These are phyloP conservation scores for Lymantria monacha DNA, from an alignment of 2,888 invertebrate species.

Conservation along the genomic window DNA sequence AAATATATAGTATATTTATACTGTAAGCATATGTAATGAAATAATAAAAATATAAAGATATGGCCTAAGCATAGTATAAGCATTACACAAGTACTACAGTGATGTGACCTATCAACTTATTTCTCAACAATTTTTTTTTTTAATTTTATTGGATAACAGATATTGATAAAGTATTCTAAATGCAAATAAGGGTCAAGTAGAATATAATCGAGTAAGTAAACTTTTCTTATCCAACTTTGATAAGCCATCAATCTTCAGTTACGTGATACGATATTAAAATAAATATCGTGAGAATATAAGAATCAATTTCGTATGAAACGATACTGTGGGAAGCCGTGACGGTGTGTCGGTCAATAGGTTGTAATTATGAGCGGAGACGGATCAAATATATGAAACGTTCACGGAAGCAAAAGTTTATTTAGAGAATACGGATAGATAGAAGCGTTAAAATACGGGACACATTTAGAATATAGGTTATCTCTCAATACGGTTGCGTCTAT, in stretches of 20 bases:
- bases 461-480: conserved; percentile 5
- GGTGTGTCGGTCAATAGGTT: conserved; percentile 3
- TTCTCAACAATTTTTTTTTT: too few relatives aligned
- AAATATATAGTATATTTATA: too few relatives aligned
- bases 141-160: too few relatives aligned
- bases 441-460: conserved; percentile 6
- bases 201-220: conserved; percentile 2
- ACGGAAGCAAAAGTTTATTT: conserved; percentile 35
- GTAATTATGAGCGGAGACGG: neutral
- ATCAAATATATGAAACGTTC: conserved; percentile 18
- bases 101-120: too few relatives aligned
- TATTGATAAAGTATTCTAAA: neutral
- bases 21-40: too few relatives aligned
- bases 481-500: neutral
- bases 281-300: conserved; percentile 1
- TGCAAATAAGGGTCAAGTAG: conserved; percentile 2
- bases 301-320: conserved; percentile 17
- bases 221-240: conserved; percentile 12
- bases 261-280: neutral
- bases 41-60: too few relatives aligned
- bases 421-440: conserved; percentile 11
- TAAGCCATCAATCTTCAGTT: conserved; percentile 7
- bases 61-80: too few relatives aligned
- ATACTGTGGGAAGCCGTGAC: neutral
- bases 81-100: too few relatives aligned